Base-by-base conservation (phyloP, 2,888 invertebrate species). In the Drosophila limbata region DNA sequence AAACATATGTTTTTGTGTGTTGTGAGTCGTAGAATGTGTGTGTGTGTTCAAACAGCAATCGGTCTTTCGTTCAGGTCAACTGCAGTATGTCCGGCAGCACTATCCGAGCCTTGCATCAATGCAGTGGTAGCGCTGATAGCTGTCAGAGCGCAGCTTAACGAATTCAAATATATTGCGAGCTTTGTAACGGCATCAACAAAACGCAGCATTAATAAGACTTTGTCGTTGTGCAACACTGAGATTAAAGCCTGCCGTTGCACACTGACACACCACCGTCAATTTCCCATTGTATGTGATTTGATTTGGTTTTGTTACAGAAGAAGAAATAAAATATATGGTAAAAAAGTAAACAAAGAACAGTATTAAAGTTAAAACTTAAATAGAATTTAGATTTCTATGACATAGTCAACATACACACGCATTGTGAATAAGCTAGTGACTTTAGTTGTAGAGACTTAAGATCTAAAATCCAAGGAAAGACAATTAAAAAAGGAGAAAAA, bases 401-500 rank as follows among this genome's bases (percentile, higher is more conserved):
- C 59, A 63, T 56, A 52, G 56, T 52, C 51, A 61, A 72, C 65
- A 65, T 57, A 44, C 59, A 64, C 31, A 51, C 31, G 37, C 40
- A 50, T 51, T 40, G 17, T 19, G 17, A 40, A 19, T 17, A 77
- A 77, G 61, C 68, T 63, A 81, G 62, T 62, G 56, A 76, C 64
- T 78, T 63, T 75, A 21, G 50, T 63, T 50, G 59, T 48, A 52
- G 33, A 52, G 50, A 66, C 68, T 76, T 72, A 85, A 76, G 40
- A 80, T 33, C 66, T 77, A 69, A 53, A 72, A 65, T 61, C 57
- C 60, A 73, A 69, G 61, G 60, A 52, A 47, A 73, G 60, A 37
- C 19, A 42, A 42, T 17, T 33, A 44, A 52, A 11, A n/a, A 13
- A 25, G 42, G 42, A 13, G 55, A 15, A 52, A 39, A 11, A 40